Base-by-base conservation (phyloP, 2,797 vertebrate genomes). In the Sebastes jordani region DNA sequence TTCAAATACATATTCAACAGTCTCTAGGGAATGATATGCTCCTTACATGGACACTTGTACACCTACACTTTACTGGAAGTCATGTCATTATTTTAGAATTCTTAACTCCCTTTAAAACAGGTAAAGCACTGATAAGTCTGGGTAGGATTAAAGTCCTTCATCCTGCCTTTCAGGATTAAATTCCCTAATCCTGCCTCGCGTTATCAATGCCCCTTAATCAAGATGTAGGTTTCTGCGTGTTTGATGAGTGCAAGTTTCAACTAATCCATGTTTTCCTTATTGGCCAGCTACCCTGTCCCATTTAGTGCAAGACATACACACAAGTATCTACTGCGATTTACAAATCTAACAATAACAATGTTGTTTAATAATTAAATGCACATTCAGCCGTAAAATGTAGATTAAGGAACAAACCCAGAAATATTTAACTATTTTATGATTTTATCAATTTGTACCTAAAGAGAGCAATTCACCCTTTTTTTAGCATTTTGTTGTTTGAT, bases 141-240 rank as follows among this genome's bases (percentile, higher is more conserved):
- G 30, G 20, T 60, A 75, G 78, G 81, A 86, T 87, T 79, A 68
- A 78, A 82, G 7, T 36, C 54, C 62, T 74, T 82, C 72, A 77
- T 70, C 74, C 78, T 66, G 68, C 66, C 60, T 78, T 77, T 78
- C 56, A 86, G 80, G 84, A 88, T 88, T 83, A 76, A 83, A 76
- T 46, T 65, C 56, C 14, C 56, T 86, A 76, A 87, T 88, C 84
- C 84, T 76, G 66, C 76, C 29, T 52, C 22, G 62, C 71, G 54
- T 86, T 87, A 89, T 84, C 79, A 86, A 34, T 69, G 72, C 23
- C 3, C 49, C 29, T 68, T 71, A 63, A 86, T 86, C 78, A 66
- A 81, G 70, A 85, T 82, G n/a, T 23, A 71, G 77, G 63, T 32
- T 34, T 34, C 59, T 56, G 20, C 4, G 6, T 58, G 61, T 81